A percentile compares a stretch with the other conserved stretches of the same genome.
phyloP scores from a whole-genome alignment of 2,888 invertebrate species.

The Aspidiotus destructor region DNA sequence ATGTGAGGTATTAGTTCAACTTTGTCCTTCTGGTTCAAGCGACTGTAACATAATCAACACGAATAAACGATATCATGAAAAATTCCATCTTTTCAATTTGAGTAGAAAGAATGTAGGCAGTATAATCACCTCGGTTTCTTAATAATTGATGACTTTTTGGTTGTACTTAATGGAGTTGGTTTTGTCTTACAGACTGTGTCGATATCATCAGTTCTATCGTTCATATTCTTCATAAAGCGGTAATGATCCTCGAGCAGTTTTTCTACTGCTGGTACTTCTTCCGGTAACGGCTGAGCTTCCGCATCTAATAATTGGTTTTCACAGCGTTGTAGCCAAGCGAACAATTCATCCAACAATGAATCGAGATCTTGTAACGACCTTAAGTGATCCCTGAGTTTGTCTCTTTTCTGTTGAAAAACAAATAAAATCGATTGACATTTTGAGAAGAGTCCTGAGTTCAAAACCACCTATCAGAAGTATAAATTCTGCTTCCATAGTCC shows the following conservation, averaged over 20 bases:
- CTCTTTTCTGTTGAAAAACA: constrained; percentile 53
- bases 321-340: constrained; percentile 84
- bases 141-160: constrained; percentile 56
- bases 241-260: constrained; percentile 79
- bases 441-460: neutral
- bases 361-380: constrained; percentile 68
- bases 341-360: constrained; percentile 79
- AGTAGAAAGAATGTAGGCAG: constrained; percentile 39
- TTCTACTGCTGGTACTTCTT: constrained; percentile 79
- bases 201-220: constrained; percentile 83
- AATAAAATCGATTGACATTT: neutral
- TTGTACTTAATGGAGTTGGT: constrained; percentile 50
- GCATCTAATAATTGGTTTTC: constrained; percentile 73
- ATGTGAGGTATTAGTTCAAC: constrained; percentile 75
- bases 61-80: neutral
- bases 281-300: constrained; percentile 81
- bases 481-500: no score
- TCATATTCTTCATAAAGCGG: constrained; percentile 92
- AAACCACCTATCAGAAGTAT: no score
- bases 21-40: constrained; percentile 74
- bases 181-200: constrained; percentile 90
- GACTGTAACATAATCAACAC: constrained; percentile 50
- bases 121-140: constrained; percentile 51
- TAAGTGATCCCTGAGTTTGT: constrained; percentile 75
- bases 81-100: neutral